Base-by-base conservation (phyloP, 2,888 invertebrate genomes). In the Busseola fusca region DNA sequence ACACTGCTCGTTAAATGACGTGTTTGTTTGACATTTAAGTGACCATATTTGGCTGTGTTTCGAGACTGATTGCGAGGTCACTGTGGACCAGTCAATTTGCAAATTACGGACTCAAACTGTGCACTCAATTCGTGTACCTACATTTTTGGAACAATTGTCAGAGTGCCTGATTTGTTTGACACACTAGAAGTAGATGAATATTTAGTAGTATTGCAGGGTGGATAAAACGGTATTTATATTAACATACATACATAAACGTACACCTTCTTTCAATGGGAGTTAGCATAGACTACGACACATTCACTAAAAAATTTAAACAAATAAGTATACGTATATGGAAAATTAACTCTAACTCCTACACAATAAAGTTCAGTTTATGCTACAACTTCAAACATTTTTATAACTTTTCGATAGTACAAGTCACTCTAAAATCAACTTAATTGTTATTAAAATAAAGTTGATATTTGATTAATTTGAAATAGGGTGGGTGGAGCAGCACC, bases 41-140 rank as follows among this genome's bases (percentile, higher is more conserved):
- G 78, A 79, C 76, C 78, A 77, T 70, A 78, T 84, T 84, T 75
- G 80, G 71, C 76, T 72, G 70, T 81, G 80, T 82, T 78, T 78
- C 76, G 73, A 74, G 78, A 63, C 70, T 84, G 81, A 84, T 81
- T 84, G 78, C 68, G 76, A 82, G 84, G 85, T 77, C 81, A 48
- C 69, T 40, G 72, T 68, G 68, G 71, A 64, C 60, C 68, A 65
- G 72, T 64, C 83, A 86, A 84, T 83, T 84, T 85, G 76, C 75
- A 71, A 84, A 76, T 86, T 81, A 80, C 69, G n/a, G 27, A 37
- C 57, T 57, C 72, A 59, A 83, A 72, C 57, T 74, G 83, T 57
- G 64, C 73, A 62, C 80, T 78, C 56, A 77, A 78, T 77, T 82
- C 57, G 70, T 65, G 54, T 27, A 67, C 34, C n/a, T n/a, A n/a